Evolutionary conservation across 2,797 vertebrate species (phyloP), one percentile per base, ranked within the genome.

Genomic region (Gobionotothen gibberifrons): DNA sequence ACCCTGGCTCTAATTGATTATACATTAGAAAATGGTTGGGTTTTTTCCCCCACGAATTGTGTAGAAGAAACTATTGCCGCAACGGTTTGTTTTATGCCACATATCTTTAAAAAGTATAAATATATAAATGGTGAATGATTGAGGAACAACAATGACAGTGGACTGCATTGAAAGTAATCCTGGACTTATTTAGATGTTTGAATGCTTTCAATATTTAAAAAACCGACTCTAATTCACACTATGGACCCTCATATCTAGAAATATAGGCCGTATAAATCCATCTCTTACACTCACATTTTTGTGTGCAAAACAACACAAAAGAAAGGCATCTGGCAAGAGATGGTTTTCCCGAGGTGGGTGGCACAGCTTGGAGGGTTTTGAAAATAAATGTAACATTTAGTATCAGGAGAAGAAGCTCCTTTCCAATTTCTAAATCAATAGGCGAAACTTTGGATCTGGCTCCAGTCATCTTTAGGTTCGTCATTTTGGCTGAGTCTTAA

Each of bases 391-490:
- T 36, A 36, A 9, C 78, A 47, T 71, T 72, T 52, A 71, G 60
- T 64, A 72, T 68, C 66, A 44, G 26, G 52, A 22, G 32, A 36
- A 36, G 32, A 36, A 36, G 32, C 32, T 36, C 8, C 8, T 9
- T 59, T 72, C 52, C 19, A 15, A 47, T 49, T 11, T 65, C 40
- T 22, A 32, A 21, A 64, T 72, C 57, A 61, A 19, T 40, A 56
- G 43, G 44, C 32, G 14, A 21, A 69, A 9, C 36, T 67, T 47
- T 22, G 66, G 21, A 62, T 80, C 57, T 55, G 69, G 56, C 64
- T 72, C 64, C 56, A 59, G 21, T 66, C 21, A 67, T 72, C 46
- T 67, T 63, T 36, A 81, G 80, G 72, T 76, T 61, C 39, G 54
- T 77, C 44, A 48, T 72, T 72, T 63, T 36, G 70, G 43, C 70